phyloP scores from a whole-genome alignment of 2,113 vertebrate genomes.

The rat (Rattus norvegicus) region GRCr8 NC_086028.1:44204501-44205000 shows the following conservation, averaged over 20 bases:
- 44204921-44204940: background rate
- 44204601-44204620: slow-evolving; percentile 83
- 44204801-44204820: background rate
- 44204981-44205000: background rate
- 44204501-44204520: background rate
- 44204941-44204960: background rate
- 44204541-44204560: background rate
- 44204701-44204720: background rate
- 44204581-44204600: slow-evolving; percentile 86
- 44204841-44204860: background rate
- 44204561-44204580: slow-evolving; percentile 83
- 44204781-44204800: background rate
- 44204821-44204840: background rate
- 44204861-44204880: background rate
- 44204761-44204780: background rate
- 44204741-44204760: background rate
- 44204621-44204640: slow-evolving; percentile 87
- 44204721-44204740: background rate
- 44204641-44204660: slow-evolving; percentile 71
- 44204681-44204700: background rate
- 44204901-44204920: too few species aligned
- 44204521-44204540: background rate
- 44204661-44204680: background rate
- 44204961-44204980: background rate
- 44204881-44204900: background rate